phyloP scores from a whole-genome alignment of 2,888 invertebrate genomes.

The Rhyacophila evoluta region DNA sequence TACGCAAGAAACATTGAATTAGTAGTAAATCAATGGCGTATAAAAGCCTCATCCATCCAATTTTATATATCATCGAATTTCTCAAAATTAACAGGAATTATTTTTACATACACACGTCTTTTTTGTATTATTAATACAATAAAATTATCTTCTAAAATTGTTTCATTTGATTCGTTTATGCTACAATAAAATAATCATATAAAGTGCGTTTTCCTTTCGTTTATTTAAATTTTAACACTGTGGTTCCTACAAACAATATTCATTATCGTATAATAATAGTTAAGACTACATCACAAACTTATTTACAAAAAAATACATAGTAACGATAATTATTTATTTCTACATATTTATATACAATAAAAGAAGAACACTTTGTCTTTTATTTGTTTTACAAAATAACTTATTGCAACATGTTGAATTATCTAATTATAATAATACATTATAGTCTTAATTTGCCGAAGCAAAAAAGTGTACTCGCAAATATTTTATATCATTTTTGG shows the following conservation, averaged over 20 bases:
- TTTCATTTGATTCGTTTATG: no score
- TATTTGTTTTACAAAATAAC: constrained; percentile 22
- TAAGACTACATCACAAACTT: background rate
- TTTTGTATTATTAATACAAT: no score
- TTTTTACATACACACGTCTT: no score
- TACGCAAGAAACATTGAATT: no score
- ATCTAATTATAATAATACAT: background rate
- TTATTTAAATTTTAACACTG: constrained; percentile 30
- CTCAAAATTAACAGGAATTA: no score
- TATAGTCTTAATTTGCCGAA: background rate
- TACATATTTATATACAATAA: background rate
- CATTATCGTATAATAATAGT: background rate
- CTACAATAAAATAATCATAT: no score
- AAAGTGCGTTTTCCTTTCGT: constrained; percentile 25
- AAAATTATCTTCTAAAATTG: no score
- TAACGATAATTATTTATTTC: background rate
- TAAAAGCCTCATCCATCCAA: no score
- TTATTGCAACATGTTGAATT: constrained; percentile 12
- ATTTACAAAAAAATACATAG: background rate
- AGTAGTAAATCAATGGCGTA: no score
- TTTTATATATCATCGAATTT: no score
- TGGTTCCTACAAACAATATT: constrained; percentile 35
- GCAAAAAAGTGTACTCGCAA: background rate
- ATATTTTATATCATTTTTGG: background rate
- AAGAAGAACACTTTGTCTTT: constrained; percentile 22